phyloP scores from a whole-genome alignment of 1,140 invertebrate species.

The Ceratina calcarata region DNA sequence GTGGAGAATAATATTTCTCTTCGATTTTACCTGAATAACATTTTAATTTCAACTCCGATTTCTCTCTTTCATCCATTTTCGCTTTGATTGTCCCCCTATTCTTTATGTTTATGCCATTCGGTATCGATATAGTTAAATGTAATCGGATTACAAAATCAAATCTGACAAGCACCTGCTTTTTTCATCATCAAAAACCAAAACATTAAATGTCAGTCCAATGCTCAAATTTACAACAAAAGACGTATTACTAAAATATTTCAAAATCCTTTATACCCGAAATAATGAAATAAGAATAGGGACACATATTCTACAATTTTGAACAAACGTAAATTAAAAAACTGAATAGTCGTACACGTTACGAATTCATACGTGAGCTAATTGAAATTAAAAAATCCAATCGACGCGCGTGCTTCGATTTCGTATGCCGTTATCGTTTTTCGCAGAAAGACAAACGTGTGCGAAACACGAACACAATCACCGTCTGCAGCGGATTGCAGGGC shows the following conservation, averaged over 20 bases:
- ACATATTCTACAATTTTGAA: no score
- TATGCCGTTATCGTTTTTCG: background rate
- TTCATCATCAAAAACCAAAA: no score
- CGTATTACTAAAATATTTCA: no score
- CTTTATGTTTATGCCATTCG: background rate
- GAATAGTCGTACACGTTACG: background rate
- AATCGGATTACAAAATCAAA: no score
- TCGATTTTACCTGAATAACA: slow-evolving; percentile 10
- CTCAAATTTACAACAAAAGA: no score
- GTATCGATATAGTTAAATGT: no score
- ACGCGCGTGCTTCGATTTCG: background rate
- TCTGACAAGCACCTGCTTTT: no score
- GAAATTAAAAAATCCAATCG: background rate
- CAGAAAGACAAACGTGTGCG: background rate
- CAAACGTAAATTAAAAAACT: no score
- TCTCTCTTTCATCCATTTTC: background rate
- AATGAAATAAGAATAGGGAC: no score
- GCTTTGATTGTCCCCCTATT: background rate
- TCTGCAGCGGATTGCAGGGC: slow-evolving; percentile 15
- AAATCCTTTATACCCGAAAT: no score
- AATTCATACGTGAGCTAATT: background rate
- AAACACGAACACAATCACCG: slow-evolving; percentile 21
- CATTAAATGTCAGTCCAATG: no score
- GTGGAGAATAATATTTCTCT: background rate
- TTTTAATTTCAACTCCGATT: background rate